Conservation (phyloP, 2,113 vertebrate genomes). For the Propithecus coquereli region DNA sequence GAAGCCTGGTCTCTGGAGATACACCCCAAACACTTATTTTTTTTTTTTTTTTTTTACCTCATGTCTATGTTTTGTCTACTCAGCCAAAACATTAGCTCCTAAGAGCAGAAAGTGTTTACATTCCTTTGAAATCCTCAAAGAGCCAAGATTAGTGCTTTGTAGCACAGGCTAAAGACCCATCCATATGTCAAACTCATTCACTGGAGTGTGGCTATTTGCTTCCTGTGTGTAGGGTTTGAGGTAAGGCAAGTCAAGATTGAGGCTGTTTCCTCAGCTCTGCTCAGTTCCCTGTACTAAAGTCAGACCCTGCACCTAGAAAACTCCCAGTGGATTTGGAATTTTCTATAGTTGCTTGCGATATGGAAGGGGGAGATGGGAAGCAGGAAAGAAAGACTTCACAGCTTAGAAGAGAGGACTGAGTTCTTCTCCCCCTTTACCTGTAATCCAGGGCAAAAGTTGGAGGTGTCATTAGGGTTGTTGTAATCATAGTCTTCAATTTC, state of each 20-base stretch:
- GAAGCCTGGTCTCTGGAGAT: background rate
- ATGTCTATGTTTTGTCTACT: background rate
- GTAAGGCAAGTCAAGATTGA: background rate
- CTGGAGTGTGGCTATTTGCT: background rate
- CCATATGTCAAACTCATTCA: rapidly evolving
- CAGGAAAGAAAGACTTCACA: background rate
- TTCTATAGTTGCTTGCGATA: background rate
- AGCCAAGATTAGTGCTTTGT: background rate
- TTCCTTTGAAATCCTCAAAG: background rate
- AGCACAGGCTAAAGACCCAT: background rate
- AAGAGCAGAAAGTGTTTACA: background rate
- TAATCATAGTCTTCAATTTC: conserved; percentile 92
- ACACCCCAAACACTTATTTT: background rate
- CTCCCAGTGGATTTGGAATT: background rate
- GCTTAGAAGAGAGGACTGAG: background rate
- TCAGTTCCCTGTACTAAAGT: background rate
- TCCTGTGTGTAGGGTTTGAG: background rate
- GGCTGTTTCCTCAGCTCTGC: background rate
- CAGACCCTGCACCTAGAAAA: background rate
- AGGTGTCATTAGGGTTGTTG: conserved; percentile 92
- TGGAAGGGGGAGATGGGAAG: background rate
- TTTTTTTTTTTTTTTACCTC: background rate
- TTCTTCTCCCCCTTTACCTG: conserved; percentile 80
- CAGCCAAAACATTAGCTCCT: background rate
- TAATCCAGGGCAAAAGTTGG: conserved; percentile 92